Conservation (phyloP, 1,140 invertebrate species). For the Prorops nasuta region DNA sequence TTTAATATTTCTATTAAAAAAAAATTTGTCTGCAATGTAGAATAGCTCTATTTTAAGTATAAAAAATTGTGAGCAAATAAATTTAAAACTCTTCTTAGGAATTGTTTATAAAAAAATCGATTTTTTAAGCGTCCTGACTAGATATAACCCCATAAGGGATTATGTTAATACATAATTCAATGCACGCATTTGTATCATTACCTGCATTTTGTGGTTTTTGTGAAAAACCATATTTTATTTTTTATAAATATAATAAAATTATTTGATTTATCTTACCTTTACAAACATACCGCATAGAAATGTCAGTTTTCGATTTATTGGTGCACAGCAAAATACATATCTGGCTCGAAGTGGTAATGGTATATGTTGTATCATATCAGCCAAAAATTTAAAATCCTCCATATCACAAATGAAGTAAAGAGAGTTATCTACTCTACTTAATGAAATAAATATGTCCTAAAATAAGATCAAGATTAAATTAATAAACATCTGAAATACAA, state of each 20-base stretch:
- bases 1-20: too few relatives aligned
- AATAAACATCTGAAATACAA: too few relatives aligned
- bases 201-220: not conserved
- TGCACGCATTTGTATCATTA: too few relatives aligned
- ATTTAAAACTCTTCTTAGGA: too few relatives aligned
- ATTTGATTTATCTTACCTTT: constrained; percentile 62
- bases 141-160: too few relatives aligned
- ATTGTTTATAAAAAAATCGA: too few relatives aligned
- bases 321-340: constrained; percentile 97
- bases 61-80: too few relatives aligned
- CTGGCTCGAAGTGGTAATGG: constrained; percentile 81
- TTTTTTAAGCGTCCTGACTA: too few relatives aligned
- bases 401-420: constrained; percentile 97
- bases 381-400: constrained; percentile 94
- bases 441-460: constrained; percentile 93
- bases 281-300: constrained; percentile 94
- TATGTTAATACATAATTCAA: too few relatives aligned
- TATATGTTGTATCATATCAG: constrained; percentile 96
- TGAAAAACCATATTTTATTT: constrained; percentile 2
- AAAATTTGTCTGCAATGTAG: too few relatives aligned
- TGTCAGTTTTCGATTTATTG: constrained; percentile 89
- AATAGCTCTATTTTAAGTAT: too few relatives aligned
- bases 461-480: constrained; percentile 33
- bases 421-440: constrained; percentile 88
- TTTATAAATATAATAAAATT: constrained; percentile 5